Base-by-base conservation (phyloP, 2,888 invertebrate species). In the Euclidia mi region DNA sequence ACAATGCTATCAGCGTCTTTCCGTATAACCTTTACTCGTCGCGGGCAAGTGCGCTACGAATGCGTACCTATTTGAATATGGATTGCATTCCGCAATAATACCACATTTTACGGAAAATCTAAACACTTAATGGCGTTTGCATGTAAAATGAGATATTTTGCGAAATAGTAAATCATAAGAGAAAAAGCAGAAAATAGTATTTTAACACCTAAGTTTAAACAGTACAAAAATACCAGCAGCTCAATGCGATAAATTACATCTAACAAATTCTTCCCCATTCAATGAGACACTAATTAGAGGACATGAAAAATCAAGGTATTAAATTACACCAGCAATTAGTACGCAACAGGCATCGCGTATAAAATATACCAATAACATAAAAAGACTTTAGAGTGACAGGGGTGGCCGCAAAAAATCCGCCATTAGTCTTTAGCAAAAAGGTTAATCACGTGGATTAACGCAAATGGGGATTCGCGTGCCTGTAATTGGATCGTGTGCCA, bases 361-460 rank as follows among this genome's bases (percentile, higher is more conserved):
- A 43, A 63, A 69, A 69, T 67, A 61, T 47, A 57, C 57, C 68
- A 70, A 77, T 74, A 76, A 71, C 61, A 69, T 71, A 34, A 65
- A 35, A 43, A 29, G 55, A 64, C 67, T 67, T 79, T 69, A 79
- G 65, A 74, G 47, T 69, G 82, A 79, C 78, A 76, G 77, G 38
- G 62, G 48, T 59, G 69, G 55, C 56, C 51, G 68, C 60, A 78
- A 84, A 84, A 85, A 85, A 73, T 59, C 61, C 52, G 37, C 78
- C 82, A 80, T 83, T 85, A 79, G 73, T 65, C 73, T 41, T 47
- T 40, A 28, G 82, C 81, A 85, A 88, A 89, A 88, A 88, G 84
- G 87, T 84, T 87, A 88, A 88, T 87, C 84, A 79, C 84, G 50
- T 63, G 74, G 81, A 87, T 88, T 86, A 84, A 75, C 79, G 78